phyloP scores from a whole-genome alignment of 1,140 invertebrate species.

The Ceratina australensis region DNA sequence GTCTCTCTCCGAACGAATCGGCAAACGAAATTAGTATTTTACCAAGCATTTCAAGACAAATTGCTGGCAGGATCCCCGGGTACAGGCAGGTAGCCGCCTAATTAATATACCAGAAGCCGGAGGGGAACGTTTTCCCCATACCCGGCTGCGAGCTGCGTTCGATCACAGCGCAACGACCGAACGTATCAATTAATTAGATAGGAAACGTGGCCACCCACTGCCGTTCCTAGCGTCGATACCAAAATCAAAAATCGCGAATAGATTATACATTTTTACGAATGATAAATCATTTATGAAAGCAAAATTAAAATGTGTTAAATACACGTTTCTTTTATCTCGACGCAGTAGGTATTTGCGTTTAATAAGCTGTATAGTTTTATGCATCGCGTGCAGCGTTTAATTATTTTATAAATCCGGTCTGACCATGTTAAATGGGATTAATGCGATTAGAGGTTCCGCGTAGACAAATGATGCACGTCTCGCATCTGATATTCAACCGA shows the following conservation, averaged over 20 bases:
- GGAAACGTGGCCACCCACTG: conserved; percentile 43
- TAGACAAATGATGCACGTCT: conserved; percentile 26
- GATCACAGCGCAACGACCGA: conserved; percentile 40
- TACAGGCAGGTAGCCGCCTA: conserved; percentile 18
- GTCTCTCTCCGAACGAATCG: conserved; percentile 18
- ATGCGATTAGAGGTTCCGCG: background rate
- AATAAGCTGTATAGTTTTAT: too few relatives aligned
- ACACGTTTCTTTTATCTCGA: too few relatives aligned
- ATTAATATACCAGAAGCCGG: conserved; percentile 35
- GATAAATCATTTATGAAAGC: too few relatives aligned
- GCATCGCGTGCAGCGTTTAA: too few relatives aligned
- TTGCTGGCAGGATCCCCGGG: conserved; percentile 9
- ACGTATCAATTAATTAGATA: conserved; percentile 51
- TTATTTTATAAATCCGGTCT: too few relatives aligned
- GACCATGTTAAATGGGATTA: too few relatives aligned
- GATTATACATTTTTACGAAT: too few relatives aligned
- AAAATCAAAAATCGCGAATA: conserved; percentile 25
- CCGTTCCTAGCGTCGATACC: conserved; percentile 36
- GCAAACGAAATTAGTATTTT: conserved; percentile 38
- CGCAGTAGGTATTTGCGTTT: too few relatives aligned
- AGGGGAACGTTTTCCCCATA: conserved; percentile 26
- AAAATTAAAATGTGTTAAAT: too few relatives aligned
- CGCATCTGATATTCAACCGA: conserved; percentile 11
- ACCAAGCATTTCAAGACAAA: conserved; percentile 32
- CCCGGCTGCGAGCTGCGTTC: conserved; percentile 25